Evolutionary conservation across 2,113 vertebrate species (phyloP).

Genomic region (Formicarius rufipectus): DNA sequence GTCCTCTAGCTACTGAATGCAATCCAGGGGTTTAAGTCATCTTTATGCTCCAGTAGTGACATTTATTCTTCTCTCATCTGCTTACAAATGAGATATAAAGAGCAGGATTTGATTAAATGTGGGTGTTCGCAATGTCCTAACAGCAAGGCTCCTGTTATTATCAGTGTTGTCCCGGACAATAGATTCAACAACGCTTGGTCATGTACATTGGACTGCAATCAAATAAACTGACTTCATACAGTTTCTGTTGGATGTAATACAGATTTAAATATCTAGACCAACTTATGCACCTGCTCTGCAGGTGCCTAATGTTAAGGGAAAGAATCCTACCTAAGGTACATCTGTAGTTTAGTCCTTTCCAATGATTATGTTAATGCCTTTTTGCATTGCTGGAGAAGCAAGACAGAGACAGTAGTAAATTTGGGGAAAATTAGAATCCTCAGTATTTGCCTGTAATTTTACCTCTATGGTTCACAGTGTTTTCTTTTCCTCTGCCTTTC

Average conservation of each 20-base stretch:
- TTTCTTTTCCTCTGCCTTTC: not conserved
- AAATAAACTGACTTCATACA: not conserved
- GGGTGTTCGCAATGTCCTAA: not conserved
- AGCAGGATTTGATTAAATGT: not conserved
- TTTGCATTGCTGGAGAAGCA: not conserved
- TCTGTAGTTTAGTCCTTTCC: not conserved
- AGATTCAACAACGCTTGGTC: not conserved
- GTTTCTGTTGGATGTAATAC: not conserved
- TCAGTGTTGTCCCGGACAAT: not conserved
- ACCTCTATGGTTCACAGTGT: not conserved
- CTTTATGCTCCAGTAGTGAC: not conserved
- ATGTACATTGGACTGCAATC: not conserved
- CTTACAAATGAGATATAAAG: not conserved
- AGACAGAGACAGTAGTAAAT: not conserved
- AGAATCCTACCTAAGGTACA: not conserved
- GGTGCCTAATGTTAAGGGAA: not conserved
- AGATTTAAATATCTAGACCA: not conserved
- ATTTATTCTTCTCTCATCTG: constrained; percentile 33
- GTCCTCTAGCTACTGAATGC: not conserved
- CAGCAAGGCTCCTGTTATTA: not conserved
- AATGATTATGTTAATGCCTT: not conserved
- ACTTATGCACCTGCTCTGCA: not conserved
- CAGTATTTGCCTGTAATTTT: not conserved
- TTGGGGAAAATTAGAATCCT: not conserved
- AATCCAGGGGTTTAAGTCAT: constrained; percentile 20